Base-by-base conservation (phyloP, 2,888 invertebrate species). In the Pyrrhia umbra region DNA sequence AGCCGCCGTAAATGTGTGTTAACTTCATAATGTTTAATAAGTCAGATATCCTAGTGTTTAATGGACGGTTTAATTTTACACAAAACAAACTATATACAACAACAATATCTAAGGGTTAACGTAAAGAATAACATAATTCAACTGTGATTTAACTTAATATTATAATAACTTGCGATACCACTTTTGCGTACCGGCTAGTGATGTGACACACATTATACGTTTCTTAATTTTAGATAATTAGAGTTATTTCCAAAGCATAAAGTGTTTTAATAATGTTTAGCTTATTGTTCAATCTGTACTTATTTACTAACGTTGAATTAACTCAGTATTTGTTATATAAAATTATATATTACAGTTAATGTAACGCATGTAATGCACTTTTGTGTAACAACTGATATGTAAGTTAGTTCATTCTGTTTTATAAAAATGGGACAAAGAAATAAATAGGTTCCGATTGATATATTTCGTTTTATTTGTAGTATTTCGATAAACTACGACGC, bases 311-410 rank as follows among this genome's bases (percentile, higher is more conserved):
- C 81, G 87, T 89, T 89, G 80, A 86, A 73, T 81, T 75, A 60
- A 59, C 56, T 68, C 59, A 86, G 85, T 87, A 84, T 85, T 85
- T 87, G 86, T 87, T 85, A 83, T 84, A 84, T 85, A 82, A 77
- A 79, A 82, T 78, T 74, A 82, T 84, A 83, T 85, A 84, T 81
- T 79, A 82, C 78, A 76, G 74, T 82, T 85, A 85, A 87, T 80
- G 78, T 83, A 80, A 86, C 75, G 91, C 91, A 92, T 91, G 88
- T 90, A 90, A 91, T 91, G 92, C 92, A 90, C 88, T 87, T 88
- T 89, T 86, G 88, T 89, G 88, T 92, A 88, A 90, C 82, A 85
- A 79, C 84, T 81, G 81, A 78, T 79, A 75, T 79, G 76, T 90
- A 89, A 89, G 84, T 86, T 90, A 88, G 88, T 81, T 85, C 84